Percentiles rank a stretch among this genome's conserved stretches.
These are phyloP conservation scores for Pristiophorus japonicus DNA, from an alignment of 2,113 vertebrate species.

Conservation along the genomic window DNA sequence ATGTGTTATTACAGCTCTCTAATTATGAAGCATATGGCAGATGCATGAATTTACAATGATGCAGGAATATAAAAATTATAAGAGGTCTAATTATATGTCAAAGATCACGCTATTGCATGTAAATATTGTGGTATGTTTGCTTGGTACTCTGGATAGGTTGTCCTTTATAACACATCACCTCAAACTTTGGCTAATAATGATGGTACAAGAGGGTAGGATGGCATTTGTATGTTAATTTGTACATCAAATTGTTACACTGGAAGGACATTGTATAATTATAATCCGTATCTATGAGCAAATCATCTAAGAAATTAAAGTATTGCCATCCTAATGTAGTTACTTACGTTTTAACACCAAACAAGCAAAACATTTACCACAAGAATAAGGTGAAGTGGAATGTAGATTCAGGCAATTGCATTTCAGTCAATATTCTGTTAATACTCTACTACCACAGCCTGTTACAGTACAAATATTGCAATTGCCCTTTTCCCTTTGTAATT, in stretches of 20 bases:
- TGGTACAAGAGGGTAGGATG: not conserved
- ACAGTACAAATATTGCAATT: not conserved
- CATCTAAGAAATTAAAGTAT: constrained; percentile 1
- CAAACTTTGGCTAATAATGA: not conserved
- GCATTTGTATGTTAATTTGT: not conserved
- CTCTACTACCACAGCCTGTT: not conserved
- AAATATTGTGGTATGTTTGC: not conserved
- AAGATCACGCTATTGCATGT: not conserved
- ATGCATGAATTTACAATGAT: not conserved
- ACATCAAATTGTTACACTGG: not conserved
- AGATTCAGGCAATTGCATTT: not conserved
- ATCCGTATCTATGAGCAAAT: not conserved
- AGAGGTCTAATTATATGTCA: not conserved
- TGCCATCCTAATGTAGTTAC: not conserved
- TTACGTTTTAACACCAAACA: not conserved
- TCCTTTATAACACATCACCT: not conserved
- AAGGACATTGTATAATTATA: not conserved
- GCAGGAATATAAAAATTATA: not conserved
- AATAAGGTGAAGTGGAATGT: not conserved
- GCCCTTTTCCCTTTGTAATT: not conserved
- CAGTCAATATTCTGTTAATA: constrained; percentile 14
- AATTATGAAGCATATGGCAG: not conserved
- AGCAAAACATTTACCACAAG: not conserved
- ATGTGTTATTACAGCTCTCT: not conserved
- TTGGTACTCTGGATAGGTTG: not conserved